Base-by-base conservation (phyloP, 2,113 vertebrate species). In the Cettia cetti region DNA sequence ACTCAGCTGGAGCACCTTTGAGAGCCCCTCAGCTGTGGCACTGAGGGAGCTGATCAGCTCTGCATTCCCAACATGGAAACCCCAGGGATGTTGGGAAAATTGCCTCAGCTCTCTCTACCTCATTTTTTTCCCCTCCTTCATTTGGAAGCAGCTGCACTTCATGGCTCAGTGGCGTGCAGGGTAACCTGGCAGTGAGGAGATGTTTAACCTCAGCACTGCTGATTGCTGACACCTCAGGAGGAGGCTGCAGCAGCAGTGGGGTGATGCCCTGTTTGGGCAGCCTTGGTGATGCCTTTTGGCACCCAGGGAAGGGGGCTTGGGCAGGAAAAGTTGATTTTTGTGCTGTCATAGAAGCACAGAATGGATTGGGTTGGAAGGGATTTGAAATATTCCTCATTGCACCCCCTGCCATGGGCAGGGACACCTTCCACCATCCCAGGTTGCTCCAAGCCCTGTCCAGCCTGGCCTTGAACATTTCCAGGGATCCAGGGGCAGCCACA, bases 21-120 rank as follows among this genome's bases (percentile, higher is more conserved):
- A 45, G 70, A 82, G n/a, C 53, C 33, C 56, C 89, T 76, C 52
- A 39, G 57, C 6, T 54, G 69, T 27, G 60, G 83, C 47, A 13
- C 49, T 17, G 75, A 64, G 83, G 21, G 7, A 80, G 66, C 11
- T 5, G 66, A 33, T 60, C 30, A 2, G 18, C 30, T 60, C 76
- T 2, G 1, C 0, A 2, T 35, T 53, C 30, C 1, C 40, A 23
- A 30, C 7, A 35, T 15, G 0, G 0, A 0, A 33, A 82, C 89
- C 87, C 53, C 3, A 2, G 94, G 49, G 85, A 57, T 10, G 3
- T 4, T 26, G 61, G 39, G 59, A 11, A 69, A 53, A 82, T 69
- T 47, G 28, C 80, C 89, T 82, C 86, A 70, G 59, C 45, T 37
- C 57, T 64, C 68, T 74, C 83, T 44, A 50, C 60, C 33, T 83